Conservation (phyloP, 2,888 invertebrate genomes). For the Agrotis segetum region DNA sequence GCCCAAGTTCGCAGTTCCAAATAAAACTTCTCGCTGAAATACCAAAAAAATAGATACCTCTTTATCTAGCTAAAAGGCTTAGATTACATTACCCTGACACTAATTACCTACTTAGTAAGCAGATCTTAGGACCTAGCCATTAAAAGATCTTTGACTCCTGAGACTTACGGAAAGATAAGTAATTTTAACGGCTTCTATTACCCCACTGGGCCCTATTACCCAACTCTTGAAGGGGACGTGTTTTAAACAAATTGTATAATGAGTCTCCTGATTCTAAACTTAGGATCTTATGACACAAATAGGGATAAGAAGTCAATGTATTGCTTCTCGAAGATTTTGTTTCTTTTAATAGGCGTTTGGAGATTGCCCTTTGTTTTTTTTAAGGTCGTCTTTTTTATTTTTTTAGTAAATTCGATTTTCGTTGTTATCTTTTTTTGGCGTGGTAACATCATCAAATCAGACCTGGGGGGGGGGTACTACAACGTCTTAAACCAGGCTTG, state of each 20-base stretch:
- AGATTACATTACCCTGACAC: not conserved
- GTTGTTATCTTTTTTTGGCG: not conserved
- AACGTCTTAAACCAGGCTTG: too few relatives aligned
- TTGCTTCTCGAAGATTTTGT: conserved; percentile 39
- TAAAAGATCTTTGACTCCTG: conserved; percentile 44
- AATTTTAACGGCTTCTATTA: conserved; percentile 62
- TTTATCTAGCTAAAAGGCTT: not conserved
- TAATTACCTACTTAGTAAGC: conserved; percentile 42
- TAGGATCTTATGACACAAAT: conserved; percentile 47
- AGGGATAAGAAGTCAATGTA: conserved; percentile 38
- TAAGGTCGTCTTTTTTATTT: not conserved
- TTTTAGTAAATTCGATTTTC: not conserved
- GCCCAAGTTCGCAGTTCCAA: too few relatives aligned
- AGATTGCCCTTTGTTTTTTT: conserved; percentile 17
- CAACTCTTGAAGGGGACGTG: conserved; percentile 41
- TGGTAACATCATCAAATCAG: not conserved
- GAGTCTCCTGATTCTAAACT: conserved; percentile 53
- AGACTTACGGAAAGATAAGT: conserved; percentile 55
- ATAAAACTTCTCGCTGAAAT: not conserved
- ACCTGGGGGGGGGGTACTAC: too few relatives aligned
- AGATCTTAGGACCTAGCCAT: conserved; percentile 15
- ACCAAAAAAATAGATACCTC: not conserved
- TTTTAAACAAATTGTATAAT: conserved; percentile 63
- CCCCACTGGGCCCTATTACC: conserved; percentile 47
- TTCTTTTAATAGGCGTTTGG: conserved; percentile 24